These are phyloP conservation scores for Buphagus erythrorhynchus DNA, from an alignment of 2,797 vertebrate genomes.

Conservation along the genomic window DNA sequence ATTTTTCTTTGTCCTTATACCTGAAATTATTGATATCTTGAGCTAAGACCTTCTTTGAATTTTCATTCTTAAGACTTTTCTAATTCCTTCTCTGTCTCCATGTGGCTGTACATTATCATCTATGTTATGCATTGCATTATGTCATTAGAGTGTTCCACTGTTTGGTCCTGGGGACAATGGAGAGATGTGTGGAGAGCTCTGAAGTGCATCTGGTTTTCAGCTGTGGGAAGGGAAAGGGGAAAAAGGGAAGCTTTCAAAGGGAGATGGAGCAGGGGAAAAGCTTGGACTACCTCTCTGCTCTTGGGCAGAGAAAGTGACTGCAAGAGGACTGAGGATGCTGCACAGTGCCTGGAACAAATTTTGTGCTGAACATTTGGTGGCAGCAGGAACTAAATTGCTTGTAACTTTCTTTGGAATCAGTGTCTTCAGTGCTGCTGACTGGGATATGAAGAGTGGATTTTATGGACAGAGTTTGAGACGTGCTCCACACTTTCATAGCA, in stretches of 20 bases:
- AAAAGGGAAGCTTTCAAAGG: neutral
- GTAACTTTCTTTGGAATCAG: neutral
- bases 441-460: neutral
- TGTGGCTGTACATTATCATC: accelerated
- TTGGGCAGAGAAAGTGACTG: neutral
- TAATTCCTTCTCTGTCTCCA: neutral
- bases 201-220: neutral
- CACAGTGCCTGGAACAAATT: neutral
- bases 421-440: neutral
- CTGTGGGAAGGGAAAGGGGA: neutral
- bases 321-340: neutral
- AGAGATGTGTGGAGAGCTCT: neutral
- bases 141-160: neutral
- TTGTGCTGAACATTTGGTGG: neutral
- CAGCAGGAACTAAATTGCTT: slow-evolving; percentile 1
- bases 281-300: neutral
- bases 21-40: neutral
- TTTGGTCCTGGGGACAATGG: neutral
- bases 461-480: neutral
- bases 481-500: neutral
- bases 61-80: neutral
- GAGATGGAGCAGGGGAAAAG: neutral
- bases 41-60: no score
- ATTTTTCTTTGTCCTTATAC: neutral
- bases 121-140: accelerated